Evolutionary conservation across 2,797 vertebrate species (phyloP), one percentile per base, ranked within the genome.

Genomic region (Pseudomugil tenellus): DNA sequence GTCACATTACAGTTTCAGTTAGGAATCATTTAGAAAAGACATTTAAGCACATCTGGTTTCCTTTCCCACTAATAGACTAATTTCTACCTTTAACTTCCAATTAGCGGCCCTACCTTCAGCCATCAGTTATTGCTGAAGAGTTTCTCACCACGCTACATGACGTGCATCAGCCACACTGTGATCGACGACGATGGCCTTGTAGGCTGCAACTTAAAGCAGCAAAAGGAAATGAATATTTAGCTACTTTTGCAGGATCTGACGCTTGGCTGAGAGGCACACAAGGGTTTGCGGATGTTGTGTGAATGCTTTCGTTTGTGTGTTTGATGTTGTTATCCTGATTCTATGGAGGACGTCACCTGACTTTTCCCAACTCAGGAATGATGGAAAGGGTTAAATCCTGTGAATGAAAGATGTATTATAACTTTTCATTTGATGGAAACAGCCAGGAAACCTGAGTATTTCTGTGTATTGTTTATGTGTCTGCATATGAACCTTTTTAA

Each of bases 51-150:
- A 74, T 74, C 13, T 74, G 74, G 76, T 83, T 87, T 87, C 80
- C 82, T 80, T 78, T 71, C 79, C 76, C 70, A 59, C 73, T 62
- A 73, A 76, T 67, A 77, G 19, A 41, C 62, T 77, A 79, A 87
- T n/a, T 87, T 85, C 74, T 84, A 87, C 83, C 78, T 79, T 84
- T 83, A 84, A 86, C 79, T 79, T 88, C 74, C 76, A 87, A 89
- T 89, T 85, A 88, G 62, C 74, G 67, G 81, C 73, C 74, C 84
- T 89, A 86, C 74, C 72, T 81, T 84, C 25, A 74, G 84, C 78
- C 72, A 83, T 90, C 84, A 77, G 85, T 86, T 85, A 77, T 67
- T 68, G 21, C 49, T 70, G 77, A 74, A 46, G 67, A 71, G 52
- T 62, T 72, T 61, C 62, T 46, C 64, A 58, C 10, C n/a, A 71